Evolutionary conservation across 1,140 invertebrate species (phyloP).

Genomic region (Ips nitidus): DNA sequence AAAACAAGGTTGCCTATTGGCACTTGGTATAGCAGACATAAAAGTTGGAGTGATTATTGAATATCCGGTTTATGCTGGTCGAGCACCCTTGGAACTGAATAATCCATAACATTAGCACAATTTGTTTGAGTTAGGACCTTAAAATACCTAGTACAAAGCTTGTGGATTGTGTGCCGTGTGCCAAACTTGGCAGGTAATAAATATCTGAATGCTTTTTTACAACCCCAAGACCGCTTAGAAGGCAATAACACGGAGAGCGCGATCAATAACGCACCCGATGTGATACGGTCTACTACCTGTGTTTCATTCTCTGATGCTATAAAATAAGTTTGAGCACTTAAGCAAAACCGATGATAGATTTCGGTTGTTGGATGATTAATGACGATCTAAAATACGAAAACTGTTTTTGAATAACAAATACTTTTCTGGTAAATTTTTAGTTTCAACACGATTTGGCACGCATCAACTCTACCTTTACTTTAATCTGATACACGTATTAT

Average conservation of each 20-base stretch:
- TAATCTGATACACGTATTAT: slow-evolving; percentile 11
- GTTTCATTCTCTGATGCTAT: slow-evolving; percentile 11
- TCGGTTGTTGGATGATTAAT: no score
- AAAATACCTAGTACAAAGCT: slow-evolving; percentile 5
- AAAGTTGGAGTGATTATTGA: no score
- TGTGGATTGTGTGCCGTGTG: slow-evolving; percentile 23
- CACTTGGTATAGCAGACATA: no score
- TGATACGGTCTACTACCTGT: slow-evolving; percentile 26
- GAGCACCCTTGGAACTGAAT: not conserved
- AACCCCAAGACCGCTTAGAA: slow-evolving; percentile 29
- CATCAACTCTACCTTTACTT: no score
- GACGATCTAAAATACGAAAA: no score
- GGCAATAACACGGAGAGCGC: slow-evolving; percentile 36
- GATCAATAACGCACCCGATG: slow-evolving; percentile 35
- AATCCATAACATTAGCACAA: not conserved
- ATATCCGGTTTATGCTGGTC: no score
- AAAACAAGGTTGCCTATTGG: no score
- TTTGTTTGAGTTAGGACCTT: not conserved
- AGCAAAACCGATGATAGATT: slow-evolving; percentile 1
- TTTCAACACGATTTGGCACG: no score
- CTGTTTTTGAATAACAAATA: no score
- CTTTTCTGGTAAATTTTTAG: no score
- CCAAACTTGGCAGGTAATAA: slow-evolving; percentile 38
- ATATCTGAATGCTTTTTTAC: slow-evolving; percentile 28
- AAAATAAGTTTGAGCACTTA: slow-evolving; percentile 2